Evolutionary conservation across 1,140 invertebrate species (phyloP).

Genomic region (Rhizoglyphus robini): DNA sequence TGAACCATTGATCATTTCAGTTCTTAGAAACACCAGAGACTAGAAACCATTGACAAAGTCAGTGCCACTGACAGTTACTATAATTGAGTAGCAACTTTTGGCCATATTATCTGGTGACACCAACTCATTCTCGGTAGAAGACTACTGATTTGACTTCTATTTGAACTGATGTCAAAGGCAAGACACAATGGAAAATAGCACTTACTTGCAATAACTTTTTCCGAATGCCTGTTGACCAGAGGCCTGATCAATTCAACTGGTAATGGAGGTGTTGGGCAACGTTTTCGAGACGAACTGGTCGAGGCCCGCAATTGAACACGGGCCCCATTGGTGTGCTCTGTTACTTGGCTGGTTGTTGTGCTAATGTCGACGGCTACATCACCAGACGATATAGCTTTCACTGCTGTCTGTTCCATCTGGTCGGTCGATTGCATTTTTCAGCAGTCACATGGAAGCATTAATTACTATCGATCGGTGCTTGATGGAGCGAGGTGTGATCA

Average conservation of each 20-base stretch:
- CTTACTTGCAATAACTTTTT: slow-evolving; percentile 2
- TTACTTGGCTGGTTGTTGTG: too few species aligned
- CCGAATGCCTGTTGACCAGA: not conserved
- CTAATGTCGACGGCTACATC: not conserved
- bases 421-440: not conserved
- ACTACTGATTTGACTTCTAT: too few species aligned
- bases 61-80: too few species aligned
- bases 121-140: too few species aligned
- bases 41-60: too few species aligned
- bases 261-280: slow-evolving; percentile 4
- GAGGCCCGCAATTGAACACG: not conserved
- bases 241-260: slow-evolving; percentile 6
- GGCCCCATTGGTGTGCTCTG: too few species aligned
- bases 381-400: not conserved
- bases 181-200: not conserved
- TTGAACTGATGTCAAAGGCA: too few species aligned
- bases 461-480: not conserved
- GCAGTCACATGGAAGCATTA: not conserved
- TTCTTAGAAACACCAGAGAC: too few species aligned
- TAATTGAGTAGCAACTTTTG: too few species aligned
- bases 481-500: too few species aligned
- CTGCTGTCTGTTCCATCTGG: not conserved
- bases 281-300: not conserved
- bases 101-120: too few species aligned
- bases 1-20: too few species aligned